Evolutionary conservation across 2,888 invertebrate species (phyloP).

Genomic region (Lobophora halterata): DNA sequence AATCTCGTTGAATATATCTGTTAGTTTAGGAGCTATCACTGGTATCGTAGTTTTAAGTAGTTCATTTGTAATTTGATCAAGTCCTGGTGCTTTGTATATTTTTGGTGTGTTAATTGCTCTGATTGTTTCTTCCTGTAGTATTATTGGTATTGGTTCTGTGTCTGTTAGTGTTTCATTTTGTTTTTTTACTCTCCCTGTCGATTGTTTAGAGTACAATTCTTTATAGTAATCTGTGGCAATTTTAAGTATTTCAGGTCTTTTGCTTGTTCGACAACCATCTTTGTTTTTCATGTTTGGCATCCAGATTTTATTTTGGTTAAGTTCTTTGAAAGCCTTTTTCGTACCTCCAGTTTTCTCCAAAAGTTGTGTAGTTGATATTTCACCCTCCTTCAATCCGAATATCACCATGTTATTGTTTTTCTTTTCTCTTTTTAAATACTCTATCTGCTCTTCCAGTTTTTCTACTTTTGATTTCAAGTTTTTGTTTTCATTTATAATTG

Average conservation of each 20-base stretch:
- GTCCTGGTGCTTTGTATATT: conserved; percentile 3
- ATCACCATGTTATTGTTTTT: too few relatives aligned
- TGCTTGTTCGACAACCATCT: neutral
- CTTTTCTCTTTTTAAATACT: too few relatives aligned
- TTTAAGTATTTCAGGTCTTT: conserved; percentile 2
- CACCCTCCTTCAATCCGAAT: too few relatives aligned
- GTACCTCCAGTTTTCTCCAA: neutral
- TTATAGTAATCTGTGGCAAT: conserved; percentile 8
- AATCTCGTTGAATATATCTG: conserved; percentile 33
- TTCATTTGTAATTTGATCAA: conserved; percentile 5
- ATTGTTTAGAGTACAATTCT: conserved; percentile 3
- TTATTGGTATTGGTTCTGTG: neutral
- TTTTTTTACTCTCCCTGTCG: too few relatives aligned
- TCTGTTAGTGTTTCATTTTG: neutral
- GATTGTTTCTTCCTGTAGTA: conserved; percentile 4
- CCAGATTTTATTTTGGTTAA: neutral
- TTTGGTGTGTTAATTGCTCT: conserved; percentile 5
- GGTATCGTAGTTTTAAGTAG: conserved; percentile 6
- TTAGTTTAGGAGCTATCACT: conserved; percentile 22
- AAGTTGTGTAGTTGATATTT: too few relatives aligned
- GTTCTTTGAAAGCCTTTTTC: conserved; percentile 1
- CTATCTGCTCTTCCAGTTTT: too few relatives aligned
- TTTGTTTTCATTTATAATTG: too few relatives aligned
- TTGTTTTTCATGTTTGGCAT: neutral
- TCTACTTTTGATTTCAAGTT: too few relatives aligned